Percentiles rank a stretch among this genome's conserved stretches.
phyloP scores from a whole-genome alignment of 2,888 invertebrate species.

The Neoascia interrupta region DNA sequence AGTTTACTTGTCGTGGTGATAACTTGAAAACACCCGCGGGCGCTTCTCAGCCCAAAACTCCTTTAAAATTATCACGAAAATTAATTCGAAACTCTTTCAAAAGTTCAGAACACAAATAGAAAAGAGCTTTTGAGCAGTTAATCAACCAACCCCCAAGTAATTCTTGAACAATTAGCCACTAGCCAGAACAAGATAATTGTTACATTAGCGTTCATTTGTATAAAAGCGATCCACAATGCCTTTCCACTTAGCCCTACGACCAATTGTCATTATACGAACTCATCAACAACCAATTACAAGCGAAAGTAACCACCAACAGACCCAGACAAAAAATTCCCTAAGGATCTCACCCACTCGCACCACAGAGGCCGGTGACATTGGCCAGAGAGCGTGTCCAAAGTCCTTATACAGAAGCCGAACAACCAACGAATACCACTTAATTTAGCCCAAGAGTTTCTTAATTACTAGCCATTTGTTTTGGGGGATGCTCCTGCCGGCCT shows the following conservation, averaged over 20 bases:
- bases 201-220: slow-evolving; percentile 39
- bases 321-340: not conserved
- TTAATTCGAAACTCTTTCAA: slow-evolving; percentile 14
- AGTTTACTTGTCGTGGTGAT: not conserved
- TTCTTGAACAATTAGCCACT: slow-evolving; percentile 42
- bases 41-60: not conserved
- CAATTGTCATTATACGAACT: slow-evolving; percentile 62
- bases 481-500: no score
- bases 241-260: not conserved
- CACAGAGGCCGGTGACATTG: slow-evolving; percentile 18
- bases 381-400: slow-evolving; percentile 19
- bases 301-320: slow-evolving; percentile 23
- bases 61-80: no score
- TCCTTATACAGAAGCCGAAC: slow-evolving; percentile 33
- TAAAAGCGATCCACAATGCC: slow-evolving; percentile 16
- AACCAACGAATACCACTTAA: slow-evolving; percentile 49
- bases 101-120: slow-evolving; percentile 1
- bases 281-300: slow-evolving; percentile 62
- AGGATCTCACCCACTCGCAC: slow-evolving; percentile 1
- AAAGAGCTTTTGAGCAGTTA: slow-evolving; percentile 30
- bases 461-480: slow-evolving; percentile 47
- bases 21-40: not conserved
- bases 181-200: slow-evolving; percentile 51
- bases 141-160: slow-evolving; percentile 40
- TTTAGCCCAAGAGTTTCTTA: slow-evolving; percentile 46